phyloP scores from a whole-genome alignment of 2,113 vertebrate species.

The Orcinus orca region DNA sequence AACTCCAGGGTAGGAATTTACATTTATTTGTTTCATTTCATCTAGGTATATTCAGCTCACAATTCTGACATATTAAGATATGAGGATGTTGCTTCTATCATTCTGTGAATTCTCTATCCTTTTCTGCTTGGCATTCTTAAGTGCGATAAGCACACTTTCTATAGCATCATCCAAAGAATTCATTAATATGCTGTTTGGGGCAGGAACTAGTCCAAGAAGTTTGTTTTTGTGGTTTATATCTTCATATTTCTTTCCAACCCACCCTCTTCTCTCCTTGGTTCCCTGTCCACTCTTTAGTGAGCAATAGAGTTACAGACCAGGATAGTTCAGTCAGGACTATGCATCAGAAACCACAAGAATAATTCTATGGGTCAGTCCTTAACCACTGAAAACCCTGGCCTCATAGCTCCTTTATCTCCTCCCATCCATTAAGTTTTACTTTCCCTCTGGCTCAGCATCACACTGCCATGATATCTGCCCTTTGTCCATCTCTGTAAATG shows the following conservation, averaged over 20 bases:
- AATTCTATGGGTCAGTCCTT: background rate
- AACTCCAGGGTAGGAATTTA: background rate
- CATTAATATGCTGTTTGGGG: background rate
- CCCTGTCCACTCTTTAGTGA: background rate
- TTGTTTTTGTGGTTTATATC: background rate
- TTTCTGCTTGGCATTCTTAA: slow-evolving; percentile 25
- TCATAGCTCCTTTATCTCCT: background rate
- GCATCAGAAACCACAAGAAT: background rate
- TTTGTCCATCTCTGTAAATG: background rate
- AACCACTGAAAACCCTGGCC: background rate
- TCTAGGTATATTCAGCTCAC: background rate
- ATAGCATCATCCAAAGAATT: background rate
- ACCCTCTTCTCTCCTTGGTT: background rate
- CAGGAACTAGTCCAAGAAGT: background rate
- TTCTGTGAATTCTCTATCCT: background rate
- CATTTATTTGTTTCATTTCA: background rate
- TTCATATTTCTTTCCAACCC: background rate
- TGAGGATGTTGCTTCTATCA: background rate
- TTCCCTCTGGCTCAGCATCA: background rate
- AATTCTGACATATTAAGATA: background rate
- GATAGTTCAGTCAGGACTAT: background rate
- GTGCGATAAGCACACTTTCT: background rate
- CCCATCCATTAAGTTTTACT: background rate
- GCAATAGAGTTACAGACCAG: background rate
- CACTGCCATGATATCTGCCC: background rate